These are phyloP conservation scores for Tortricodes alternella DNA, from an alignment of 2,888 invertebrate species.

Conservation along the genomic window DNA sequence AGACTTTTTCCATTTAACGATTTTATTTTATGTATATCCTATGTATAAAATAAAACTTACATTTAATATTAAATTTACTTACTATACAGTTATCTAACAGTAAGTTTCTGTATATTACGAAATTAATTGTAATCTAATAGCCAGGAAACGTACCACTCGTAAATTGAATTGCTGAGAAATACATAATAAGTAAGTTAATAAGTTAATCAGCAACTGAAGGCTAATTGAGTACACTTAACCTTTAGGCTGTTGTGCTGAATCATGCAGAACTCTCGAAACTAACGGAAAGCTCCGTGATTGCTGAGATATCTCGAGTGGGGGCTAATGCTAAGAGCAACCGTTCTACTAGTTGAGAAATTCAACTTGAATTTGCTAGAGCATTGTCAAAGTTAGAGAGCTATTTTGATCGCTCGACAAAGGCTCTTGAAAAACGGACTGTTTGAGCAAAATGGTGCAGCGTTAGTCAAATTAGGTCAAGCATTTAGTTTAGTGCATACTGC, in stretches of 20 bases:
- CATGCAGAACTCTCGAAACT: slow-evolving; percentile 11
- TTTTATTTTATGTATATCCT: too few relatives aligned
- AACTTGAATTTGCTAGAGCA: slow-evolving; percentile 6
- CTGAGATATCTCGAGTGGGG: background rate
- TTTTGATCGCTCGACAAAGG: background rate
- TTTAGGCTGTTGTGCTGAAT: slow-evolving; percentile 18
- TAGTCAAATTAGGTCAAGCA: background rate
- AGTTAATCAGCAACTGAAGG: slow-evolving; percentile 12
- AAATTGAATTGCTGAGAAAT: slow-evolving; percentile 13
- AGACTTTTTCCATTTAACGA: too few relatives aligned
- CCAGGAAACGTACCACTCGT: background rate
- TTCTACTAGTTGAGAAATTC: background rate
- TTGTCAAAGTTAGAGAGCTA: background rate
- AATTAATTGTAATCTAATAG: background rate
- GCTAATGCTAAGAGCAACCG: background rate
- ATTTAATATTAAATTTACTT: too few relatives aligned
- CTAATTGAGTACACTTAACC: slow-evolving; percentile 20
- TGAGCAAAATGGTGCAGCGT: background rate
- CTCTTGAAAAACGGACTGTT: background rate
- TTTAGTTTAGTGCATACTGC: background rate
- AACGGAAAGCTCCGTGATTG: background rate
- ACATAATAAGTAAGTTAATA: too few relatives aligned
- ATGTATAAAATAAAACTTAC: too few relatives aligned
- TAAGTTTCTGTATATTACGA: background rate
- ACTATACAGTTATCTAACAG: background rate